Percentiles rank a stretch among this genome's conserved stretches.
Evolutionary conservation across 1,140 invertebrate species (phyloP).

Genomic region (Ceratoteleas bidentatus): DNA sequence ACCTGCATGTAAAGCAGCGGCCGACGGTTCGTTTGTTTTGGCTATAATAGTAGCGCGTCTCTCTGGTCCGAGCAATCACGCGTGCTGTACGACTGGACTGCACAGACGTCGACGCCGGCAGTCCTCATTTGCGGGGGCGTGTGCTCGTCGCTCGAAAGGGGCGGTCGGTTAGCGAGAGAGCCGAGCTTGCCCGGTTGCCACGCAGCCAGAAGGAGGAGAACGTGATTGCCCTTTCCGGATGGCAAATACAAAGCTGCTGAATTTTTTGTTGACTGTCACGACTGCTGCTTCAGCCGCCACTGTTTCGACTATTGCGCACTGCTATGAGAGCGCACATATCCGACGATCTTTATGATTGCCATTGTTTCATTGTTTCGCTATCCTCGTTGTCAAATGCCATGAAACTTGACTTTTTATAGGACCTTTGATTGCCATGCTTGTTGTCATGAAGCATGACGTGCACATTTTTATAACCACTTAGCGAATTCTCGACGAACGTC

Average conservation of each 20-base stretch:
- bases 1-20: slow-evolving; percentile 80
- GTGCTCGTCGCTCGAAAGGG: slow-evolving; percentile 47
- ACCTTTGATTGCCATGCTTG: slow-evolving; percentile 8
- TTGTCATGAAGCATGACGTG: slow-evolving; percentile 11
- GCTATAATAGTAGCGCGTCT: slow-evolving; percentile 42
- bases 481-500: slow-evolving; percentile 17
- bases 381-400: slow-evolving; percentile 17
- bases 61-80: slow-evolving; percentile 74
- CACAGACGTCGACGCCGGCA: slow-evolving; percentile 52
- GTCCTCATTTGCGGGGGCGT: slow-evolving; percentile 56
- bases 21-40: slow-evolving; percentile 77
- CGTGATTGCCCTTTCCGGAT: slow-evolving; percentile 80
- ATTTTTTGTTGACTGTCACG: slow-evolving; percentile 73
- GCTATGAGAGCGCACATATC: slow-evolving; percentile 11
- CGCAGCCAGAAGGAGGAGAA: slow-evolving; percentile 61
- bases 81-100: slow-evolving; percentile 65
- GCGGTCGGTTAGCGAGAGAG: slow-evolving; percentile 44
- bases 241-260: slow-evolving; percentile 78
- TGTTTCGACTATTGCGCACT: slow-evolving; percentile 48
- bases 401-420: slow-evolving; percentile 26
- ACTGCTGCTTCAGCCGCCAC: slow-evolving; percentile 40
- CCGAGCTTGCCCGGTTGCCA: slow-evolving; percentile 47
- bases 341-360: slow-evolving; percentile 48
- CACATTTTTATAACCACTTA: slow-evolving; percentile 46
- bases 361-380: slow-evolving; percentile 34